Evolutionary conservation across 2,888 invertebrate species (phyloP), one percentile per base, ranked within the genome.

Genomic region (Allacma fusca): DNA sequence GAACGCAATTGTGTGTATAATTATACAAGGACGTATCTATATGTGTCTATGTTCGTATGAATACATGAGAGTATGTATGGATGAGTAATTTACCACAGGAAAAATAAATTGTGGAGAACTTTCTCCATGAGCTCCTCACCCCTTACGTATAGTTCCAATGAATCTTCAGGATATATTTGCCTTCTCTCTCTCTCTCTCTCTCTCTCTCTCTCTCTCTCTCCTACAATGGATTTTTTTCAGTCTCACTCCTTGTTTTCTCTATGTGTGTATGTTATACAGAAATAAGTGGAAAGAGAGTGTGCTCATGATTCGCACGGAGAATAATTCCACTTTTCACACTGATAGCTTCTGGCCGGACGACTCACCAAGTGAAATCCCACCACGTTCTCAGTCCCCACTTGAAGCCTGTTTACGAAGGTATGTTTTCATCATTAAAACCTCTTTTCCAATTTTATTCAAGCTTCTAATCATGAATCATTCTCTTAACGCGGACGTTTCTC

Each of bases 321-420:
- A 84, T 80, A 82, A 81, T 78, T 80, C 80, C 28, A 77, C 79
- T 59, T 81, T 79, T 77, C 81, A 83, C 62, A 71, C 80, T 71
- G 83, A 81, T 67, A 79, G 77, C 78, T 82, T 78, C 77, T 84
- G 84, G 83, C 84, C 81, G 71, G 82, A 83, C 67, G 78, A 79
- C 40, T 81, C 80, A 75, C 82, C 81, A 12, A 80, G 71, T 64
- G 84, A 84, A 71, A 78, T 81, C 73, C 82, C 83, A 69, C 82
- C 81, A 73, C 78, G 83, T 77, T 81, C 84, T 69, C 84, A 84
- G 73, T 84, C 84, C 73, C 84, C 84, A 34, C 76, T 84, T 75
- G 83, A 84, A 80, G 83, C 83, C 80, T 84, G 83, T 78, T 81
- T 82, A 44, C 80, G 83, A 78, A 81, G 83, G 84, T 83, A 81